Base-by-base conservation (phyloP, 2,113 vertebrate species). In the Myiopsitta monachus region DNA sequence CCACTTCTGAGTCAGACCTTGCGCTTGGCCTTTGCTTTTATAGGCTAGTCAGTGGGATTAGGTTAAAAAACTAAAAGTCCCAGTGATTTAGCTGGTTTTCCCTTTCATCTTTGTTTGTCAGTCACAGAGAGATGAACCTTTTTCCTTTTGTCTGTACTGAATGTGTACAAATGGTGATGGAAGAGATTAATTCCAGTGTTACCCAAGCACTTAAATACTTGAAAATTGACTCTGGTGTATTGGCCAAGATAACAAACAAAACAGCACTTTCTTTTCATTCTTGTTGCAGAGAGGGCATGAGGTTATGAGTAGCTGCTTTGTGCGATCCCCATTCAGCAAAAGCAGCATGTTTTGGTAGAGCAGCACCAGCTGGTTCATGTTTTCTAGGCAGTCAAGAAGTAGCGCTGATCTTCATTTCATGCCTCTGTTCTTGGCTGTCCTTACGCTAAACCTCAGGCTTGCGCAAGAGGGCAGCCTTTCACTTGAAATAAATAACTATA, bases 381-480 rank as follows among this genome's bases (percentile, higher is more conserved):
- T 66, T 47, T 77, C 33, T 44, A 18, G 49, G 2, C 36, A 17
- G 59, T 27, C 14, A 11, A 14, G 63, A 49, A n/a, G 16, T 5
- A 49, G 63, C 21, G 24, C 27, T 24, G n/a, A 4, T 77, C 13
- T 44, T 75, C 11, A 0, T 59, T 44, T 75, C 11, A 0, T 59
- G 49, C 6, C 30, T 88, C 28, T 46, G 14, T 43, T 64, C 18
- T 26, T 51, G 26, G 4, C 22, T 38, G 19, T 22, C n/a, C 36
- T 27, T 21, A 2, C 63, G 91, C 67, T 85, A 69, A 54, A 24
- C 90, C 18, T 26, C n/a, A 31, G 15, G 9, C 68, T 66, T 54
- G 41, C 97, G 95, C 97, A 19, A 98, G 97, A 87, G 97, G 97
- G 97, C 96, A 94, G 95, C 68, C 85, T 97, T 95, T 89, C 89